phyloP scores from a whole-genome alignment of 2,113 vertebrate genomes.

The Zootoca vivipara region DNA sequence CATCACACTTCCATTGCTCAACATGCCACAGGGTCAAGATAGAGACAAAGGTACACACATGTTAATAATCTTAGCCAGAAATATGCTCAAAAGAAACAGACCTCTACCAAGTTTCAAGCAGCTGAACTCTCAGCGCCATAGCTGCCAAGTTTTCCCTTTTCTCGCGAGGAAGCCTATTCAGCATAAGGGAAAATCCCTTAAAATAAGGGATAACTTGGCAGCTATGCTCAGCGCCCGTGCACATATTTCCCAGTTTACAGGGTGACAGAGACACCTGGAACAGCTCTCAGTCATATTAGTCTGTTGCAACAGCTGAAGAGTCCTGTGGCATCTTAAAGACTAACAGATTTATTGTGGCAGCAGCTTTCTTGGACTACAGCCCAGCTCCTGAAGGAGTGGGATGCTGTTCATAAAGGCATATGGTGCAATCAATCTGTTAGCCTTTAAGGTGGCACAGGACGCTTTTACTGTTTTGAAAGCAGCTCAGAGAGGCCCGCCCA shows the following conservation, averaged over 20 bases:
- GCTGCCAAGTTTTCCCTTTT: too few species aligned
- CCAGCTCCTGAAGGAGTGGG: not conserved
- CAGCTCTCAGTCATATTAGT: not conserved
- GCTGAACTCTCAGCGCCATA: too few species aligned
- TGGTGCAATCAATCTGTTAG: not conserved
- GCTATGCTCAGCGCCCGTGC: too few species aligned
- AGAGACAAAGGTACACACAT: not conserved
- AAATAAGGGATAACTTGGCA: too few species aligned
- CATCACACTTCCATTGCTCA: not conserved
- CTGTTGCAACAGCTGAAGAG: not conserved
- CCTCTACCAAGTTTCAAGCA: not conserved
- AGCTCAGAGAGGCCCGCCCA: not conserved
- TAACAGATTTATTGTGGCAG: conserved; percentile 1
- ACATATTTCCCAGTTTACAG: not conserved
- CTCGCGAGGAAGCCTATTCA: too few species aligned
- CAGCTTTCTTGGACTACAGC: not conserved
- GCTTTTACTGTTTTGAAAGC: not conserved
- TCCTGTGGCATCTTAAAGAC: not conserved
- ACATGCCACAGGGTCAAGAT: not conserved
- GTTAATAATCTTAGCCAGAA: not conserved
- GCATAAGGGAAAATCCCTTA: too few species aligned
- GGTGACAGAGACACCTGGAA: not conserved
- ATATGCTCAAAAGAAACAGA: not conserved
- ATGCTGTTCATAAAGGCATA: not conserved
- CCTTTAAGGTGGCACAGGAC: conserved; percentile 1